Evolutionary conservation across 1,140 invertebrate species (phyloP), one percentile per base, ranked within the genome.

Genomic region (Hyles vespertilio): DNA sequence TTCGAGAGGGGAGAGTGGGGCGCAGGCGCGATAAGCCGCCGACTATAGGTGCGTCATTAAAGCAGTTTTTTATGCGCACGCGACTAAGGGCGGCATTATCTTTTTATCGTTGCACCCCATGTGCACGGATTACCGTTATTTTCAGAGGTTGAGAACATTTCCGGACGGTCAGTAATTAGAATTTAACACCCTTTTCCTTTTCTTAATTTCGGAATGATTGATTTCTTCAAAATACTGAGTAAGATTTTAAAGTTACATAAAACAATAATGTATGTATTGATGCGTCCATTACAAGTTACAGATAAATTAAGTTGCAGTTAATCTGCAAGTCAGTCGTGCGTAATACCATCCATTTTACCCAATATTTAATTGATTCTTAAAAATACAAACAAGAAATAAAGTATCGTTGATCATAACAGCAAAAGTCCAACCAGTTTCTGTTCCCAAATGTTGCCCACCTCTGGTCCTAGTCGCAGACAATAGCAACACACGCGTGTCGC

Each of bases 71-170:
- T 76, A 77, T 86, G 84, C 84, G 84, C 84, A 84, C 83, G 83
- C 84, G 84, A 77, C 83, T 76, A 47, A 51, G 57, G 69, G 71
- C 74, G 73, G 77, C 77, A 85, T 87, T 87, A 87, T 87, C 83
- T 86, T 87, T 87, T 87, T 87, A 87, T 87, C 84, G 84, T 77
- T 70, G 80, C 81, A 82, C 81, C 84, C 83, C 82, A 82, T 77
- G 79, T 72, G 59, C 58, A 63, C 32, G 82, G 82, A 87, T 87
- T 87, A 85, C 54, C 70, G 66, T 57, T 53, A 55, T 47, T 33
- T 53, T 51, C 80, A 85, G 84, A 53, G 59, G 74, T 79, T 60
- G n/a, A 12, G 7, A 79, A 81, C 75, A 12, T 45, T 63, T 34
- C 12, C n/a, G 43, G 22, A 22, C 3, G 11, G 36, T 5, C 36